phyloP scores from a whole-genome alignment of 1,140 invertebrate genomes.

The Helicoverpa armigera region DNA sequence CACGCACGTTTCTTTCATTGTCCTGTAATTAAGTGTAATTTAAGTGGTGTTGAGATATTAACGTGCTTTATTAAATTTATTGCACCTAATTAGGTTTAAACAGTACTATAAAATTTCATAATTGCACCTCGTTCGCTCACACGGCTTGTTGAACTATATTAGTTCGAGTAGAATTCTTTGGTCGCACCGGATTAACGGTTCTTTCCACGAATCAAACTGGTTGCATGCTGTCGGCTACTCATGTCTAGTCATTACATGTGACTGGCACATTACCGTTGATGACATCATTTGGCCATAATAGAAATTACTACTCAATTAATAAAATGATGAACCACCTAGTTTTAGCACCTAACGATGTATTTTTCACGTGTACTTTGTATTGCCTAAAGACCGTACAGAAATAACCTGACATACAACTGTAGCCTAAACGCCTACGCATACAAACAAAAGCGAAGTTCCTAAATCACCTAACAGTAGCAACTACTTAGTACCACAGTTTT shows the following conservation, averaged over 20 bases:
- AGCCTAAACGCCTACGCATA: too few species aligned
- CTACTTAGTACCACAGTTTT: not conserved
- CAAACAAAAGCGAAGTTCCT: too few species aligned
- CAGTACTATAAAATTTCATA: constrained; percentile 30
- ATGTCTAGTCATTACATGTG: constrained; percentile 7
- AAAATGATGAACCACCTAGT: not conserved
- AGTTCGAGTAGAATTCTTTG: constrained; percentile 37
- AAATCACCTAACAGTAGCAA: too few species aligned
- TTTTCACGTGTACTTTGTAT: too few species aligned
- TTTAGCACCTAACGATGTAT: too few species aligned
- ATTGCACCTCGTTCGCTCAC: constrained; percentile 26
- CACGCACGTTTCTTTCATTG: constrained; percentile 34
- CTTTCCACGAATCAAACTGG: not conserved
- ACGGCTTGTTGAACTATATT: constrained; percentile 17
- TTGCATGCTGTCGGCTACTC: not conserved
- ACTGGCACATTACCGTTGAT: not conserved
- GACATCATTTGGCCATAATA: not conserved
- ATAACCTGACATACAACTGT: too few species aligned
- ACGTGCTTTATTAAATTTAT: constrained; percentile 37
- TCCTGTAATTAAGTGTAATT: constrained; percentile 43
- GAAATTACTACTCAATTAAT: not conserved
- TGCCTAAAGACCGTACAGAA: too few species aligned
- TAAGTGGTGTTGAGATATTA: constrained; percentile 14
- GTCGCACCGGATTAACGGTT: not conserved
- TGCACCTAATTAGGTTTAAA: constrained; percentile 35